Evolutionary conservation across 2,888 invertebrate species (phyloP).

Genomic region (Eudemis profundana): DNA sequence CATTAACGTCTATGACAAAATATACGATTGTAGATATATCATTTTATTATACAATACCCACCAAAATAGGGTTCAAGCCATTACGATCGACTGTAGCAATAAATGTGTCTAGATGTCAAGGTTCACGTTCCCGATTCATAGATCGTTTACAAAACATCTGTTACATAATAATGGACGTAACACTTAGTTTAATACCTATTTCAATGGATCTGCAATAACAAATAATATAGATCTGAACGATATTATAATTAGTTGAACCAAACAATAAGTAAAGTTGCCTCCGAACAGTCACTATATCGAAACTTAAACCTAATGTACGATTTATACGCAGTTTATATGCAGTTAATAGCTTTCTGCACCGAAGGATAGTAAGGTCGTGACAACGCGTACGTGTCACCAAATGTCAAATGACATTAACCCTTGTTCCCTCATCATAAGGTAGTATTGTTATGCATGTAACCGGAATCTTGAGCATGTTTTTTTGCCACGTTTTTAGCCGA

Average conservation of each 20-base stretch:
- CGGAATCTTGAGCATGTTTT: slow-evolving; percentile 51
- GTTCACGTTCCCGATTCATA: background rate
- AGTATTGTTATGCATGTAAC: slow-evolving; percentile 32
- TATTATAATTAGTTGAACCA: background rate
- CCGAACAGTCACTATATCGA: slow-evolving; percentile 45
- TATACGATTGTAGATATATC: too few species aligned
- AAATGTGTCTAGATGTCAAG: too few species aligned
- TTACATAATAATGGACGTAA: slow-evolving; percentile 11
- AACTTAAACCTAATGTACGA: slow-evolving; percentile 40
- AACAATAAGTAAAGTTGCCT: slow-evolving; percentile 23
- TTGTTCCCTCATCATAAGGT: slow-evolving; percentile 2
- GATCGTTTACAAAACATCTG: slow-evolving; percentile 10
- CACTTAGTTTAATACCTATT: slow-evolving; percentile 1
- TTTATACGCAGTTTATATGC: background rate
- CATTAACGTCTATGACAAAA: too few species aligned
- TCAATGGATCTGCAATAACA: slow-evolving; percentile 1
- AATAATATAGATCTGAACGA: background rate
- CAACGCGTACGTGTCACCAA: slow-evolving; percentile 9
- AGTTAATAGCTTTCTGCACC: background rate
- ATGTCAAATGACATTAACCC: background rate
- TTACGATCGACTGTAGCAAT: too few species aligned
- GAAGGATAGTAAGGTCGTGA: slow-evolving; percentile 46
- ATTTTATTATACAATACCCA: too few species aligned
- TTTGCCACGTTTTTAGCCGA: slow-evolving; percentile 60
- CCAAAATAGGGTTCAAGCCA: too few species aligned